A percentile compares a stretch with the other conserved stretches of the same genome.
Conservation (phyloP, 2,888 invertebrate species). For the Biston betularia region DNA sequence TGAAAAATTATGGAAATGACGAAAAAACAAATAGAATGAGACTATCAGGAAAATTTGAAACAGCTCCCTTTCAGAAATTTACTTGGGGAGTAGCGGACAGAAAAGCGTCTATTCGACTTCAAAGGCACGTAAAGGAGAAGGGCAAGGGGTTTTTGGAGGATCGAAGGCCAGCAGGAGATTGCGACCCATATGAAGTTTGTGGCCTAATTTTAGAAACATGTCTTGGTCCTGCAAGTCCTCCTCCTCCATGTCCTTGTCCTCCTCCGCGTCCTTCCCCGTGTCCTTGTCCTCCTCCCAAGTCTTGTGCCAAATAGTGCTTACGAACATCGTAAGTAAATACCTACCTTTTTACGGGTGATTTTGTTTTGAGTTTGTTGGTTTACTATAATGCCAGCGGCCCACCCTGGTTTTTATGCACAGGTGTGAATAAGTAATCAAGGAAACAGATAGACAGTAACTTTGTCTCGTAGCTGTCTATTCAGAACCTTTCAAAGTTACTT, state of each 20-base stretch:
- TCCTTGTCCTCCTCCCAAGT: background rate
- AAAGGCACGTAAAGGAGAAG: slow-evolving; percentile 94
- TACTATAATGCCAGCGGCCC: no score
- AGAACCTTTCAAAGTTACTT: no score
- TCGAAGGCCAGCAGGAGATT: slow-evolving; percentile 95
- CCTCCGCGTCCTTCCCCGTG: background rate
- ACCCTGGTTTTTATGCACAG: no score
- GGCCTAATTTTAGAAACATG: slow-evolving; percentile 83
- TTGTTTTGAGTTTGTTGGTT: no score
- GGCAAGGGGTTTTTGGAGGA: slow-evolving; percentile 98
- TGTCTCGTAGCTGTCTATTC: no score
- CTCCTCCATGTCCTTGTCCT: background rate
- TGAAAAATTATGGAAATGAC: slow-evolving; percentile 95
- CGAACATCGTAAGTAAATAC: background rate
- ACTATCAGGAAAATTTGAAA: slow-evolving; percentile 97
- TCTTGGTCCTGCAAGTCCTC: slow-evolving; percentile 48
- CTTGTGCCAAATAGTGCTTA: slow-evolving; percentile 1
- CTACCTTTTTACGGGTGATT: background rate
- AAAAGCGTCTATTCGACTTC: slow-evolving; percentile 96
- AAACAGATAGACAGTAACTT: no score
- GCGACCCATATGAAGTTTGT: slow-evolving; percentile 91
- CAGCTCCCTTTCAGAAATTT: slow-evolving; percentile 97
- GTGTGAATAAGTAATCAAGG: no score
- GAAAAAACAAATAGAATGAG: slow-evolving; percentile 97
- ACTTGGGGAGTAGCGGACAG: slow-evolving; percentile 96